Base-by-base conservation (phyloP, 2,797 vertebrate genomes). In the Pelobates cultripes region DNA sequence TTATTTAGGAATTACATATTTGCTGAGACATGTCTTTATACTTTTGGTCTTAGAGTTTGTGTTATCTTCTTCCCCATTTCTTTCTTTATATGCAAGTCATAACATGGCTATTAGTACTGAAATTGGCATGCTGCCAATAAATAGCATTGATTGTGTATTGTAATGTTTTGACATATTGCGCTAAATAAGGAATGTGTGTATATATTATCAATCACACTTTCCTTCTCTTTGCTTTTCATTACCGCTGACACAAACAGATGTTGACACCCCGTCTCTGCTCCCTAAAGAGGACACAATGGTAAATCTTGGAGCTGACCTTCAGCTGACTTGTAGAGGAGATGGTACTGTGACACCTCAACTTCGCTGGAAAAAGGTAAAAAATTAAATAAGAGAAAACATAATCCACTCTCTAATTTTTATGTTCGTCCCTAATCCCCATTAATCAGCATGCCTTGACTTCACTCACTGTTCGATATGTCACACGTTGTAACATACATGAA, bases 281-380 rank as follows among this genome's bases (percentile, higher is more conserved):
- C 83, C 73, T 0, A 14, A 55, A 1, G 87, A 85, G 6, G 75
- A 82, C 0, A 75, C 86, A 2, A 75, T 12, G 0, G 42, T 86
- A 0, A 43, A 64, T 0, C 68, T 89, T 3, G 85, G 79, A 0
- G 75, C 66, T 17, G 85, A 63, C 2, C 1, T 80, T 0, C 17
- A 79, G 0, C 73, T 89, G 10, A 64, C 15, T 71, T 93, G 92
- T 73, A 78, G 80, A 0, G 85, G 81, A 0, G 73, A 2, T 3
- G 90, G 89, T 15, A 89, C 88, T 5, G 88, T 86, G 3, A 42
- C 61, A 0, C 88, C 90, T 0, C 28, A 70, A 0, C 55, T 92
- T 4, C 60, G 75, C 51, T 93, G 92, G 92, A 92, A 78, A 70
- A 93, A 92, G 92, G 92, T 91, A 55, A 40, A 43, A 55, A 40